Percentiles rank a stretch among this genome's conserved stretches.
Evolutionary conservation across 2,797 vertebrate species (phyloP).

Genomic region (Synaphobranchus kaupii): DNA sequence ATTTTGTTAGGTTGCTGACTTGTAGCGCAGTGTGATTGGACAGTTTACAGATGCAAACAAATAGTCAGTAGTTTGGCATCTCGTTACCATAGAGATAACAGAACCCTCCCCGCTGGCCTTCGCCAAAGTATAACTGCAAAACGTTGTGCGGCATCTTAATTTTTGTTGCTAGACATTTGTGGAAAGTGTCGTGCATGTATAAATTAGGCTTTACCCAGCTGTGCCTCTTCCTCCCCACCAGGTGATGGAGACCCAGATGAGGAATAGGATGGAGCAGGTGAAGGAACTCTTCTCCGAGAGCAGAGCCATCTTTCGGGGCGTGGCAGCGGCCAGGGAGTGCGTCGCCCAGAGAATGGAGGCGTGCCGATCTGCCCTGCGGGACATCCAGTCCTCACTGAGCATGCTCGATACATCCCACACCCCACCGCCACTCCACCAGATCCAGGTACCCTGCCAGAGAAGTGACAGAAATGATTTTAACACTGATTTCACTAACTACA

Average conservation of each 20-base stretch:
- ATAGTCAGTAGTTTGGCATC: too few species aligned
- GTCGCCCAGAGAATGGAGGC: constrained; percentile 55
- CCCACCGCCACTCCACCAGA: constrained; percentile 43
- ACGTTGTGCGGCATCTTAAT: too few species aligned
- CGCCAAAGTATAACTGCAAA: too few species aligned
- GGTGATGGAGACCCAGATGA: constrained; percentile 70
- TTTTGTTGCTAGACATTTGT: neutral
- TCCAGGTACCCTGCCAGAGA: constrained; percentile 56
- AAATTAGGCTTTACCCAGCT: neutral
- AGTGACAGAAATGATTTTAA: neutral
- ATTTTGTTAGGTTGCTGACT: too few species aligned
- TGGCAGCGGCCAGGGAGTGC: constrained; percentile 53
- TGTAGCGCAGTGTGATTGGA: too few species aligned
- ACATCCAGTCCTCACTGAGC: constrained; percentile 54
- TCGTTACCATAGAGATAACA: too few species aligned
- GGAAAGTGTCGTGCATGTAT: neutral
- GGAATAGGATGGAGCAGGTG: constrained; percentile 65
- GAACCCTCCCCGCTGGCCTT: too few species aligned
- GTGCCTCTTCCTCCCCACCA: neutral
- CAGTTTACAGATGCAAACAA: too few species aligned
- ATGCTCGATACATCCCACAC: constrained; percentile 47
- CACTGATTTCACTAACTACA: too few species aligned
- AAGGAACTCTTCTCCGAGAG: constrained; percentile 64
- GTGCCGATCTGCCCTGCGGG: constrained; percentile 53
- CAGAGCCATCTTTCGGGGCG: constrained; percentile 61